Evolutionary conservation across 2,797 vertebrate species (phyloP).

Genomic region (Anguilla obscura): DNA sequence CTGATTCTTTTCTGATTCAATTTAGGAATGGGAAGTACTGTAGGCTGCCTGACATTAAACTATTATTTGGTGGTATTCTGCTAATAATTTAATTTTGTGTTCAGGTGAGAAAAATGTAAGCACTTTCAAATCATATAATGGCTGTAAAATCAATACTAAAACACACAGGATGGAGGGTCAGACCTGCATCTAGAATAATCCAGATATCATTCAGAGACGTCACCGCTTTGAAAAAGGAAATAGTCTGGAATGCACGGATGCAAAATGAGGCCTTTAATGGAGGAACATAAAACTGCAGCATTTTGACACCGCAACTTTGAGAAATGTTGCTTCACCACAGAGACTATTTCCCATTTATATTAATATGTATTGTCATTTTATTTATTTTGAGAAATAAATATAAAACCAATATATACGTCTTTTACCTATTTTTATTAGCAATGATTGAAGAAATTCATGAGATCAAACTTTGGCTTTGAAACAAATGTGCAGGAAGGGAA

Average conservation of each 20-base stretch:
- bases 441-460: neutral
- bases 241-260: no score
- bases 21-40: neutral
- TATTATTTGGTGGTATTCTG: neutral
- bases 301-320: no score
- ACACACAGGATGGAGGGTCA: neutral
- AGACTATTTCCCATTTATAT: neutral
- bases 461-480: neutral
- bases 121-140: neutral
- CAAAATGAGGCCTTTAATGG: no score
- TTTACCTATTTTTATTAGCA: neutral
- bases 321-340: neutral
- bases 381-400: no score
- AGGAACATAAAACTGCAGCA: no score
- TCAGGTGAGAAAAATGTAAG: neutral
- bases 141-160: neutral
- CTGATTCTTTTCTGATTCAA: neutral
- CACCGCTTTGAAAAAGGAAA: neutral
- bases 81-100: neutral
- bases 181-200: neutral
- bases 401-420: no score
- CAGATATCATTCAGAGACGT: neutral
- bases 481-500: neutral
- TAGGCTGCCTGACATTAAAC: neutral
- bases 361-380: no score